These are phyloP conservation scores for Eristalis pertinax DNA, from an alignment of 2,888 invertebrate species.

Conservation along the genomic window DNA sequence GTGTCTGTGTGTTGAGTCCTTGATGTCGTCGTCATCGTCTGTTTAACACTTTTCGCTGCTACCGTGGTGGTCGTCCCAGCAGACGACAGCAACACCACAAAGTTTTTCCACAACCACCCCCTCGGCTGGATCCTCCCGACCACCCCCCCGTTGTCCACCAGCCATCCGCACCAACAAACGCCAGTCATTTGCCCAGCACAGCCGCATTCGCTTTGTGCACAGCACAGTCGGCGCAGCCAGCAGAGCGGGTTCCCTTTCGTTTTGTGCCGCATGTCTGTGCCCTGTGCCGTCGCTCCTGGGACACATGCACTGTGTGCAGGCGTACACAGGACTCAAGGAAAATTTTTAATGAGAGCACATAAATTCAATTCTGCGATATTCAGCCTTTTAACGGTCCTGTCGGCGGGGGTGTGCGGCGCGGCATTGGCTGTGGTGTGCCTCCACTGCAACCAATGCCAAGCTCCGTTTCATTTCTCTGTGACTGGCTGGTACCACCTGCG, in stretches of 20 bases:
- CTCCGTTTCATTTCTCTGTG: constrained; percentile 51
- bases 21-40: constrained; percentile 51
- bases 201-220: constrained; percentile 17
- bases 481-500: constrained; percentile 7
- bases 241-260: constrained; percentile 25
- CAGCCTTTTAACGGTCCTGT: constrained; percentile 58
- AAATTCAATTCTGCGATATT: constrained; percentile 71
- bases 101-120: constrained; percentile 33
- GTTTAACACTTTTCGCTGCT: constrained; percentile 63
- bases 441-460: constrained; percentile 47
- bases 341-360: constrained; percentile 70
- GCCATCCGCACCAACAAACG: neutral
- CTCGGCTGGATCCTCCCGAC: no score
- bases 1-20: constrained; percentile 40
- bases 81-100: constrained; percentile 64
- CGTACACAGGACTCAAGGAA: constrained; percentile 38
- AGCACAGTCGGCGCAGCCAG: no score
- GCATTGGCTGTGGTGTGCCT: neutral
- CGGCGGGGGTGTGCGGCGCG: neutral
- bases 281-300: constrained; percentile 61
- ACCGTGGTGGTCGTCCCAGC: constrained; percentile 42
- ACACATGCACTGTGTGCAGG: constrained; percentile 53
- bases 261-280: constrained; percentile 36
- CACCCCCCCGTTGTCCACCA: no score
- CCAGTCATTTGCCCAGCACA: constrained; percentile 1